Conservation (phyloP, 2,113 vertebrate genomes). For the Myiopsitta monachus region DNA sequence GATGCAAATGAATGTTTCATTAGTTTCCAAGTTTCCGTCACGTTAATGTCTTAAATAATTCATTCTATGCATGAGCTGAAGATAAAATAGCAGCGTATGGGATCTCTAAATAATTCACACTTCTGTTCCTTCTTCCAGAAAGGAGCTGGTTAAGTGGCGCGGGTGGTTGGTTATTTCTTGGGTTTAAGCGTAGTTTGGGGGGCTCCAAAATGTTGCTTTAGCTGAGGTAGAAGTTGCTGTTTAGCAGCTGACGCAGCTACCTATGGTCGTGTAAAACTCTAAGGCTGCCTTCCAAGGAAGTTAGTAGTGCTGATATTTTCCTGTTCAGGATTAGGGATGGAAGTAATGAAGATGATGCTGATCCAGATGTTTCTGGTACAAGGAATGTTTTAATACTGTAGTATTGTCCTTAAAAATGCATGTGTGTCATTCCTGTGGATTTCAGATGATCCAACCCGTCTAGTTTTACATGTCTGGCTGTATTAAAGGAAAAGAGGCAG, state of each 20-base stretch:
- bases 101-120: conserved; percentile 59
- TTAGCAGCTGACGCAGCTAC: neutral
- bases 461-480: neutral
- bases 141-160: neutral
- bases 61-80: conserved; percentile 50
- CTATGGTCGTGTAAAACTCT: neutral
- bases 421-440: neutral
- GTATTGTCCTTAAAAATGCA: neutral
- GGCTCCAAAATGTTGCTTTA: neutral
- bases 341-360: neutral
- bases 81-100: conserved; percentile 46
- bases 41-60: conserved; percentile 55
- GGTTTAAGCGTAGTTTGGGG: neutral
- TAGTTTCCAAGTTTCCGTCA: conserved; percentile 62
- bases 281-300: neutral
- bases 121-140: neutral
- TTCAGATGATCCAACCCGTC: neutral
- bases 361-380: neutral
- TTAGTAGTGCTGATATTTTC: neutral
- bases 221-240: neutral
- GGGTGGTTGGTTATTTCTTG: neutral
- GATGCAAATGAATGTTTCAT: conserved; percentile 67
- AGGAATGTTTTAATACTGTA: neutral
- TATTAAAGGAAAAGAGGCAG: neutral
- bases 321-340: neutral